Percentiles rank a stretch among this genome's conserved stretches.
Evolutionary conservation across 2,113 vertebrate species (phyloP).

Genomic region (Pseudorasbora parva): DNA sequence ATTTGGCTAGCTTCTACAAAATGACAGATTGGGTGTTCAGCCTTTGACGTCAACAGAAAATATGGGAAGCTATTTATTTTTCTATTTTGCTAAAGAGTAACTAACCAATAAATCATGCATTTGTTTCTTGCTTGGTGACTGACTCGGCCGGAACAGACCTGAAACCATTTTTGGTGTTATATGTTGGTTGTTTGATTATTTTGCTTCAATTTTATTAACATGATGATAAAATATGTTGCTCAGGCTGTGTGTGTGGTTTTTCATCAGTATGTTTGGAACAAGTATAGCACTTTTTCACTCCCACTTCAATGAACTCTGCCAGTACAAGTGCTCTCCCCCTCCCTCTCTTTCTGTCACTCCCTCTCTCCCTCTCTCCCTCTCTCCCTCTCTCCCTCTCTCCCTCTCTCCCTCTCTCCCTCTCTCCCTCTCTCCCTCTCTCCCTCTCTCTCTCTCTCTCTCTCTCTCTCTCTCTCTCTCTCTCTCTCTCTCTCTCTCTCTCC

Average conservation of each 20-base stretch:
- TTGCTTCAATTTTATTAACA: not conserved
- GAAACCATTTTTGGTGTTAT: not conserved
- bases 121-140: not conserved
- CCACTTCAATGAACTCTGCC: constrained; percentile 44
- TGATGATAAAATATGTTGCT: not conserved
- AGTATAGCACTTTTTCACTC: constrained; percentile 40
- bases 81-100: not conserved
- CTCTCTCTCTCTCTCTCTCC: constrained; percentile 42
- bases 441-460: constrained; percentile 18
- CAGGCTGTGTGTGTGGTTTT: constrained; percentile 11
- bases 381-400: constrained; percentile 55
- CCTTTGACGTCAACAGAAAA: constrained; percentile 19
- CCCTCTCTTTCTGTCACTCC: constrained; percentile 30
- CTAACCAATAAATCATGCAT: not conserved
- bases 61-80: constrained; percentile 2
- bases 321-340: constrained; percentile 39
- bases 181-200: not conserved
- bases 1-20: not conserved
- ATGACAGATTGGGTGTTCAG: not conserved
- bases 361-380: constrained; percentile 47
- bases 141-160: constrained; percentile 1
- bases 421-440: constrained; percentile 40
- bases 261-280: constrained; percentile 27
- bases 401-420: constrained; percentile 38
- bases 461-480: constrained; percentile 8